Base-by-base conservation (phyloP, 1,140 invertebrate species). In the Varroa destructor region DNA sequence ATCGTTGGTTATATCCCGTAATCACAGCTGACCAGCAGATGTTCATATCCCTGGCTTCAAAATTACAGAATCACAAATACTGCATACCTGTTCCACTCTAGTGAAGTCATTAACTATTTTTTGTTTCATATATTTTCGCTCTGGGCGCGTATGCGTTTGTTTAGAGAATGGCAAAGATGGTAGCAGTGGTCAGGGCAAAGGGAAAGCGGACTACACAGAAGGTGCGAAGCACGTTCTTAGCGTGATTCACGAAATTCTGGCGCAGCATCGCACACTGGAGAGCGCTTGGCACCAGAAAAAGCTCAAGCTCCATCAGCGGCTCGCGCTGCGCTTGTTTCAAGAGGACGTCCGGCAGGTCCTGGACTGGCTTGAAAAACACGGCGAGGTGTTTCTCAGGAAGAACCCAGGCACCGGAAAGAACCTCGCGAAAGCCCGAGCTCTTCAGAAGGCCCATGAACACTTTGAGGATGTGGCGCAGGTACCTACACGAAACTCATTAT, bases 401-500 rank as follows among this genome's bases (percentile, higher is more conserved):
- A 98, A 98, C 79, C 91, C 89, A 4, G 91, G 91, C 12, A 92
- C 99, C 73, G 96, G 96, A 58, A 85, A 92, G 74, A 96, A 93
- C 82, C 82, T 97, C 72, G 89, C 92, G 78, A 91, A 94, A 81
- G 91, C 93, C 10, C 85, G 90, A 76, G 89, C 93, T 1, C 90
- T 96, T 80, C 93, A 97, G 81, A 96, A 95, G 82, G 95, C 91
- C 81, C 93, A 97, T 80, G 91, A 97, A 81, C 93, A 97, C 80
- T 97, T 97, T 81, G 93, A 97, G 84, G 93, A 92, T 80, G 93
- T 97, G 70, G 93, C 93, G 54, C 90, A 93, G 86, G 90, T 93
- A 82, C 82, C 81, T 79, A 25, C 25, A 25, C 25, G 25, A 25
- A 25, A 25, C 25, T 25, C 25, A 25, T 25, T 25, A 51, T 51